These are phyloP conservation scores for Leucophenga montana DNA, from an alignment of 2,888 invertebrate genomes.

Conservation along the genomic window DNA sequence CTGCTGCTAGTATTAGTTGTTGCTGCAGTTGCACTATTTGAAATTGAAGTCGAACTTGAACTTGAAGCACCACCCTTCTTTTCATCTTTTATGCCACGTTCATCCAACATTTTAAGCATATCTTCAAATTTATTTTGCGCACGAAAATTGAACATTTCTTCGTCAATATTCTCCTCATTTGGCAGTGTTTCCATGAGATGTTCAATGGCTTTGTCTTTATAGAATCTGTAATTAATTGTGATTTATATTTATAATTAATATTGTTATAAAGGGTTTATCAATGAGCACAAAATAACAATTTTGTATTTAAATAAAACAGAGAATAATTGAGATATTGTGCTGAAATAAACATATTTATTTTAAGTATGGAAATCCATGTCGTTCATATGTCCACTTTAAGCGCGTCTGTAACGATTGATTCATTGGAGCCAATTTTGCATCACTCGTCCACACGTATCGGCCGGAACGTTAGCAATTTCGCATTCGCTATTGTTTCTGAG, in stretches of 20 bases:
- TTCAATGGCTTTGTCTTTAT: constrained; percentile 74
- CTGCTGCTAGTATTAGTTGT: constrained; percentile 7
- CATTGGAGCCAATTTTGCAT: no score
- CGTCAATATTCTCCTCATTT: constrained; percentile 74
- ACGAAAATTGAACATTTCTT: constrained; percentile 74
- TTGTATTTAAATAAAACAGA: no score
- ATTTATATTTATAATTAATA: not conserved
- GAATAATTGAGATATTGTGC: no score
- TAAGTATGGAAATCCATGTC: no score
- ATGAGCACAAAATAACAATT: not conserved
- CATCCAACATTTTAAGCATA: constrained; percentile 60
- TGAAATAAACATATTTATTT: no score
- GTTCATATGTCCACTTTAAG: no score
- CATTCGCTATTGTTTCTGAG: no score
- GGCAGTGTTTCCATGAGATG: constrained; percentile 75
- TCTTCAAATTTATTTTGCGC: constrained; percentile 60
- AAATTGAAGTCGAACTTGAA: not conserved
- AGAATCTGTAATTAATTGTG: constrained; percentile 70
- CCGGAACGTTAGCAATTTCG: no score
- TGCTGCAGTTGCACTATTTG: constrained; percentile 6
- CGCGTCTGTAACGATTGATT: no score
- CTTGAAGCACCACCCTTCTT: no score
- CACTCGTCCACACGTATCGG: no score
- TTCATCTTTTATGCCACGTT: constrained; percentile 34
- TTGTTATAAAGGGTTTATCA: no score